phyloP scores from a whole-genome alignment of 2,113 vertebrate genomes.

The Microcebus lehilahytsara region DNA sequence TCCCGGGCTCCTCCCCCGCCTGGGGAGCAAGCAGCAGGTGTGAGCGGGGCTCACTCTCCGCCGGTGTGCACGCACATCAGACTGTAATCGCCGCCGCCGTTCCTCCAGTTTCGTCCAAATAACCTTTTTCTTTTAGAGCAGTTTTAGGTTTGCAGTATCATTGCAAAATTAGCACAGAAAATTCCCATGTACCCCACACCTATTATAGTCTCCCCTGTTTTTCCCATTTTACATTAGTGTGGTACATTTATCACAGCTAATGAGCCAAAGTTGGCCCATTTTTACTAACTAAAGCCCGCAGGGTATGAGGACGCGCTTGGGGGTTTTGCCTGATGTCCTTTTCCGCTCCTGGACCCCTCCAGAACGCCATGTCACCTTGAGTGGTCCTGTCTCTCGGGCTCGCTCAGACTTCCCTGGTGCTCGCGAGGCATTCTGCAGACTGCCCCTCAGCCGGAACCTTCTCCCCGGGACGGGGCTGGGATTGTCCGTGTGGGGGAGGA shows the following conservation, averaged over 20 bases:
- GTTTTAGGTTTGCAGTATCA: background rate
- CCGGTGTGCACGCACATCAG: too few species aligned
- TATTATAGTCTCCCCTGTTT: too few species aligned
- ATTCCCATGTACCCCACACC: background rate
- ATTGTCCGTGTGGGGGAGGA: too few species aligned
- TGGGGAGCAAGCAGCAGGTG: rapidly evolving
- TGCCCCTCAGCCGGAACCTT: background rate
- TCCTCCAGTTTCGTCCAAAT: background rate
- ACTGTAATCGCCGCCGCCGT: background rate
- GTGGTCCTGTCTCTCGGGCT: rapidly evolving
- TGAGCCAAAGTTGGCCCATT: background rate
- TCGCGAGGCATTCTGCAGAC: background rate
- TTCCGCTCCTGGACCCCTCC: rapidly evolving
- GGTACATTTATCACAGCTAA: rapidly evolving
- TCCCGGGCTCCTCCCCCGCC: rapidly evolving
- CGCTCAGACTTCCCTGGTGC: background rate
- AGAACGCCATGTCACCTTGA: rapidly evolving
- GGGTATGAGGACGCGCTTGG: too few species aligned
- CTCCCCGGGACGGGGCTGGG: background rate
- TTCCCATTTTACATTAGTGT: rapidly evolving
- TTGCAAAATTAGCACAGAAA: background rate
- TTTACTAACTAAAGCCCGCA: rapidly evolving
- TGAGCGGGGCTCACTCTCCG: rapidly evolving
- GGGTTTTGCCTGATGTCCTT: background rate
- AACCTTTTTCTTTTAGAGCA: background rate